Evolutionary conservation across 2,888 invertebrate genomes (phyloP), one percentile per base, ranked within the genome.

Genomic region (Erebia palarica): DNA sequence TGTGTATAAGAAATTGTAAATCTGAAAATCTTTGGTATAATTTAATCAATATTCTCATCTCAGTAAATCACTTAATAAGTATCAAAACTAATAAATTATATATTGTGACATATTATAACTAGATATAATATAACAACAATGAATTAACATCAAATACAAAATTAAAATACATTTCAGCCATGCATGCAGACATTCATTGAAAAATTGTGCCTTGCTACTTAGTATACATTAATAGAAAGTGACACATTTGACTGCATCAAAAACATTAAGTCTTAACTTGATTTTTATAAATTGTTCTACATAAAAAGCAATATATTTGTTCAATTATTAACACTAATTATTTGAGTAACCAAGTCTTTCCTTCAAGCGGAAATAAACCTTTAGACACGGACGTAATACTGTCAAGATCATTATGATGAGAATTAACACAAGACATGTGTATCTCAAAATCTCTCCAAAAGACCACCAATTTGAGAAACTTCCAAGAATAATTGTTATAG

Each of bases 311-410:
- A 21, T 58, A 18, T 59, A 18, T 21, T 49, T 16, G 5, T 47
- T 61, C 13, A 2, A 7, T 18, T 47, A 9, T 11, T 27, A 11
- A 9, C 59, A 10, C 83, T 85, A 91, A 78, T 87, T 90, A 9
- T 71, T 75, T n/a, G 81, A 76, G 76, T 86, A 89, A 68, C 89
- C 88, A 75, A 94, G 78, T 77, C 92, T 85, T 79, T 94, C 94
- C 79, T 87, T 90, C 3, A 94, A 79, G 61, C 94, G 86, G 75
- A 92, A 91, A 78, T 91, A 93, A 71, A 93, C 85, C 80, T 94
- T 94, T 18, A 94, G 81, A 73, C 83, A 83, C 11, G 94, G 94
- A 61, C 93, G 83, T 73, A 93, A 75, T 73, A 91, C 82, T 42
- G 94, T 93, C 47, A 88, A 86, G 36, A 92, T 72, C 85, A 89